phyloP scores from a whole-genome alignment of 2,113 vertebrate genomes.

The Psephotus haematonotus region DNA sequence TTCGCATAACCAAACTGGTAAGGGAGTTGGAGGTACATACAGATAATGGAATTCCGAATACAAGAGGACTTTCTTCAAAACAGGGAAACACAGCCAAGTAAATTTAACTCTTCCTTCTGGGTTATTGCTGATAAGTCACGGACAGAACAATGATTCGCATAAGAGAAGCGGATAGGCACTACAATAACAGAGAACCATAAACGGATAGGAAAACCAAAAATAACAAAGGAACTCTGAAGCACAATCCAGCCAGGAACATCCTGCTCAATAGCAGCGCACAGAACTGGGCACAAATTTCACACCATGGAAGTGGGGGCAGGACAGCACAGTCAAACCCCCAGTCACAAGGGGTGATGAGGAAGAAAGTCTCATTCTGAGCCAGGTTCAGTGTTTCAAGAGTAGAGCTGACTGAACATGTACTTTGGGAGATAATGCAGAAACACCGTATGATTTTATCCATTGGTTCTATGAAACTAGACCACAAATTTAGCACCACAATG shows the following conservation, averaged over 20 bases:
- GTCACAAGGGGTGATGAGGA: not conserved
- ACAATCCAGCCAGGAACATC: rapidly evolving
- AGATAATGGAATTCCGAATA: not conserved
- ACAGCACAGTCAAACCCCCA: not conserved
- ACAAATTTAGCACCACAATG: not conserved
- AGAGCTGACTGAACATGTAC: not conserved
- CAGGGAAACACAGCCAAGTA: not conserved
- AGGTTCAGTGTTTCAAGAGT: not conserved
- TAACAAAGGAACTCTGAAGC: not conserved
- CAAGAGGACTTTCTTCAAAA: not conserved
- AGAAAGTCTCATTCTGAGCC: not conserved
- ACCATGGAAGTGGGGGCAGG: not conserved
- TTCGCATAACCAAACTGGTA: not conserved
- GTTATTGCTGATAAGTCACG: not conserved
- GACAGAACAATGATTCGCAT: not conserved
- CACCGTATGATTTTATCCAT: not conserved
- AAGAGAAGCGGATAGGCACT: not conserved
- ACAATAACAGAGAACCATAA: not conserved
- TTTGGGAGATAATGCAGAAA: not conserved
- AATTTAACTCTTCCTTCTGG: not conserved
- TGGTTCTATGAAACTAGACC: not conserved
- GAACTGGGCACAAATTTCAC: not conserved
- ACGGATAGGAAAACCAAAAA: not conserved
- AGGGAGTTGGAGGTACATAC: not conserved
- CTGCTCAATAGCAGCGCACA: not conserved